Evolutionary conservation across 2,888 invertebrate genomes (phyloP).

Genomic region (Zaprionus bogoriensis): DNA sequence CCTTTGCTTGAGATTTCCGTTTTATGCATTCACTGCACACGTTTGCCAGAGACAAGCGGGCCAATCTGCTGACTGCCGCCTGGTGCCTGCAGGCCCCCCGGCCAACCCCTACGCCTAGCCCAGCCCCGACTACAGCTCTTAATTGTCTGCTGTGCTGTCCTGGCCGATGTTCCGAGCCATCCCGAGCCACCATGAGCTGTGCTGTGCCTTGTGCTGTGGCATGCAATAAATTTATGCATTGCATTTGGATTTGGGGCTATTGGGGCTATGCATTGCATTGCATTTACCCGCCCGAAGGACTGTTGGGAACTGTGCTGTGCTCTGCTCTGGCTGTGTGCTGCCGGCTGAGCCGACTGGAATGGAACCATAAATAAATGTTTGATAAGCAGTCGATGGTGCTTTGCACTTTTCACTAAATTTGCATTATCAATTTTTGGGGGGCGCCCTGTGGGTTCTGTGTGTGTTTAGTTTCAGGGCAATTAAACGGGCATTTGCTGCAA

Average conservation of each 20-base stretch:
- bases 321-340: background rate
- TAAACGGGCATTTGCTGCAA: constrained; percentile 8
- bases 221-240: constrained; percentile 75
- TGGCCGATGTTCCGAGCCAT: no score
- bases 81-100: background rate
- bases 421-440: constrained; percentile 14
- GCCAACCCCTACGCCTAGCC: background rate
- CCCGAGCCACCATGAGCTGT: no score
- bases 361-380: constrained; percentile 71
- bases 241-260: constrained; percentile 67
- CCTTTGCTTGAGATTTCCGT: constrained; percentile 58
- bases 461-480: constrained; percentile 11
- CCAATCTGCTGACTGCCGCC: constrained; percentile 60
- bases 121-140: constrained; percentile 44
- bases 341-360: constrained; percentile 32
- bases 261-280: constrained; percentile 29
- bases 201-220: constrained; percentile 32
- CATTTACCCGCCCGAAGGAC: constrained; percentile 23
- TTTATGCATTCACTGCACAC: constrained; percentile 77
- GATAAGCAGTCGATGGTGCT: constrained; percentile 61
- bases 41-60: constrained; percentile 62
- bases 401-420: constrained; percentile 16
- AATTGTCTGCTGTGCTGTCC: constrained; percentile 58
- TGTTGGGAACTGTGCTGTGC: constrained; percentile 16
- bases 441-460: constrained; percentile 1